phyloP scores from a whole-genome alignment of 2,113 vertebrate species.

The Noctilio leporinus region DNA sequence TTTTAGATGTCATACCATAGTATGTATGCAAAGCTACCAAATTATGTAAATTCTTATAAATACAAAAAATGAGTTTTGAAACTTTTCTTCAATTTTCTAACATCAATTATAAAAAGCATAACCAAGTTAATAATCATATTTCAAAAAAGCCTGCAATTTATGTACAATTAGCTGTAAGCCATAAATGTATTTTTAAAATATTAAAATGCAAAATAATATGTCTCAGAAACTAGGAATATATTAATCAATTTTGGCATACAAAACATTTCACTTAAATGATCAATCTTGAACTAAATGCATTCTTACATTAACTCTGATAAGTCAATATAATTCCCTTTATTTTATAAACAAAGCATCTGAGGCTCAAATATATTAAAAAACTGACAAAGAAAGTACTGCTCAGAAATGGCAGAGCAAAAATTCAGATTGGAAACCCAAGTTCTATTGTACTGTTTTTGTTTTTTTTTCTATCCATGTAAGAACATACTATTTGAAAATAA shows the following conservation, averaged over 20 bases:
- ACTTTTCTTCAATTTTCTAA: not conserved
- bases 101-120: not conserved
- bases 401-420: not conserved
- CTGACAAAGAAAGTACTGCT: not conserved
- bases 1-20: not conserved
- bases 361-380: not conserved
- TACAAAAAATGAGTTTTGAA: not conserved
- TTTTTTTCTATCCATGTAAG: not conserved
- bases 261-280: not conserved
- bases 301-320: not conserved
- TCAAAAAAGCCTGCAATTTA: not conserved
- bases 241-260: not conserved
- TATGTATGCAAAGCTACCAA: not conserved
- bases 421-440: not conserved
- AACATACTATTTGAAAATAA: not conserved
- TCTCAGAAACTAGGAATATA: not conserved
- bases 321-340: not conserved
- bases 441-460: not conserved
- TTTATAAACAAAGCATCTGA: not conserved
- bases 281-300: not conserved
- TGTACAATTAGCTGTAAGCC: not conserved
- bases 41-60: not conserved
- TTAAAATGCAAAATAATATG: not conserved
- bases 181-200: not conserved
- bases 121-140: not conserved